phyloP scores from a whole-genome alignment of 2,113 vertebrate genomes.

The Ailurus styani region DNA sequence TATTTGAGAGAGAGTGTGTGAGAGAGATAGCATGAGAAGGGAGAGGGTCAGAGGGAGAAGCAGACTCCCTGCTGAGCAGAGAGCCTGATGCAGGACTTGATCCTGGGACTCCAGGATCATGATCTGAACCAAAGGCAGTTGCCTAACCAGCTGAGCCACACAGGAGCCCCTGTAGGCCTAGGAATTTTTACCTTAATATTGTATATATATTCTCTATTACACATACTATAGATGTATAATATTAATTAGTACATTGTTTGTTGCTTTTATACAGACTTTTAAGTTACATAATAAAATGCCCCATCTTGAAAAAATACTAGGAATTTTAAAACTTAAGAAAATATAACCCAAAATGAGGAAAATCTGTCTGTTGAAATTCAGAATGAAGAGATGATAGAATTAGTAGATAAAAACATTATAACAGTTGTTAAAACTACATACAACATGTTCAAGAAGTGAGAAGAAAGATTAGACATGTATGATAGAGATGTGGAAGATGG shows the following conservation, averaged over 20 bases:
- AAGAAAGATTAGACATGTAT: not conserved
- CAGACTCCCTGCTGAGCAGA: not conserved
- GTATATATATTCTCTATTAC: not conserved
- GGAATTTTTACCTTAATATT: not conserved
- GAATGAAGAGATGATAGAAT: not conserved
- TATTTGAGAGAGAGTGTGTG: not conserved
- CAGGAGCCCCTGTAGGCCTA: not conserved
- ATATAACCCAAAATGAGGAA: not conserved
- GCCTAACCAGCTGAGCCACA: not conserved
- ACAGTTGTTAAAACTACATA: not conserved
- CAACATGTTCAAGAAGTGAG: not conserved
- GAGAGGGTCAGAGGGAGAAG: not conserved
- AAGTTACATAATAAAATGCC: not conserved
- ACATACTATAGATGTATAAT: not conserved
- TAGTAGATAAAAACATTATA: not conserved
- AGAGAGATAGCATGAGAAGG: not conserved
- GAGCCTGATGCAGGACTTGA: not conserved
- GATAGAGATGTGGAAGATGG: not conserved
- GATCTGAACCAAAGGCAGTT: not conserved
- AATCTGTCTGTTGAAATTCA: not conserved
- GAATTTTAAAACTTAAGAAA: not conserved
- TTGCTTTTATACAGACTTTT: not conserved
- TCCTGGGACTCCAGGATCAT: not conserved
- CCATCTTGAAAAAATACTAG: not conserved
- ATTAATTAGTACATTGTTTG: not conserved